Percentiles rank a stretch among this genome's conserved stretches.
Conservation (phyloP, 2,113 vertebrate genomes). For the Saccopteryx leptura region DNA sequence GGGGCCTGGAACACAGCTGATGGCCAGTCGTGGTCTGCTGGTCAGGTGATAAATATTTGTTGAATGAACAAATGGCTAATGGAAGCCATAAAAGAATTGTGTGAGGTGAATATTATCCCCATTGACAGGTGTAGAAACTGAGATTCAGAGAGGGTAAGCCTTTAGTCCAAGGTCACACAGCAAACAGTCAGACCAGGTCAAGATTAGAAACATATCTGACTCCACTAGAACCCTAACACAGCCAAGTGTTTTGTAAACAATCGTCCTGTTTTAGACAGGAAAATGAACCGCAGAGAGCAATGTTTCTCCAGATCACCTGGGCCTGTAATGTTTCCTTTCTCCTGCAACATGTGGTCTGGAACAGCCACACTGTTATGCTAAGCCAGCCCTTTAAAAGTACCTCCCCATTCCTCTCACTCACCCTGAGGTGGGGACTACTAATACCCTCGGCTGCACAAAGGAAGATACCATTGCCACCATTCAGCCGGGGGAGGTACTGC, state of each 20-base stretch:
- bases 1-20: background rate
- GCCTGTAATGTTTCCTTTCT: background rate
- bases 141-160: background rate
- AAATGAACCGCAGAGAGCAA: background rate
- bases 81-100: background rate
- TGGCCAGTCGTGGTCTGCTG: rapidly evolving
- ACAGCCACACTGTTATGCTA: background rate
- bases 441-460: background rate
- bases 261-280: background rate
- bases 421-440: background rate
- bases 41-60: background rate
- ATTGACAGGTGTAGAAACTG: background rate
- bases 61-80: background rate
- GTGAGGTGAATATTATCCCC: background rate
- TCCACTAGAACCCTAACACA: background rate
- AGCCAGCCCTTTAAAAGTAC: background rate
- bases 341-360: background rate
- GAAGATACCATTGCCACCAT: background rate
- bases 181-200: background rate
- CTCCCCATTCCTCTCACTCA: background rate
- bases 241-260: background rate
- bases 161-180: slow-evolving; percentile 3
- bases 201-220: background rate
- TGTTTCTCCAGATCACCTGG: background rate
- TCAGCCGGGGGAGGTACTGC: background rate